Conservation (phyloP, 2,113 vertebrate genomes). For the Piaya cayana region DNA sequence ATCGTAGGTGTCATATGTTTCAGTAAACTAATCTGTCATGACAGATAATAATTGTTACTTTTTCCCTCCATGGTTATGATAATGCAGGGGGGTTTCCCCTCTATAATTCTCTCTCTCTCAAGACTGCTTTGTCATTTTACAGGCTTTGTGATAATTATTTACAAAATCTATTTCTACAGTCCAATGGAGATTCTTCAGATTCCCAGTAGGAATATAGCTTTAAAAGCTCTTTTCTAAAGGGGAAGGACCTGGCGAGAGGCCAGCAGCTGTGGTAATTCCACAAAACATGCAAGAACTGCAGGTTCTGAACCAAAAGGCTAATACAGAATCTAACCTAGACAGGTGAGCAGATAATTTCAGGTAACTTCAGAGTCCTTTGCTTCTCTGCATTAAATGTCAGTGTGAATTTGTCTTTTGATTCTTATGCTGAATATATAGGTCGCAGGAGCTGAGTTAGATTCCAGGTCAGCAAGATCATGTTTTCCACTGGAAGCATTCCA, state of each 20-base stretch:
- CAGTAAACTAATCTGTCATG: neutral
- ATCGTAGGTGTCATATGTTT: neutral
- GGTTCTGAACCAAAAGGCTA: neutral
- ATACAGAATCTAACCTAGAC: neutral
- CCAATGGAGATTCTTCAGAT: neutral
- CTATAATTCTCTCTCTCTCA: neutral
- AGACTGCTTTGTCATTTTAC: neutral
- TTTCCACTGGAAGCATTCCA: conserved; percentile 53
- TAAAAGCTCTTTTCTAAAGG: neutral
- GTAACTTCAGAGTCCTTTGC: conserved; percentile 15
- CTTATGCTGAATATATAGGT: neutral
- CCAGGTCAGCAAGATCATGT: conserved; percentile 45
- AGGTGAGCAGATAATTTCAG: conserved; percentile 35
- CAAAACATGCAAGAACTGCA: neutral
- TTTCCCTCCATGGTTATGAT: neutral
- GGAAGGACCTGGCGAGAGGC: neutral
- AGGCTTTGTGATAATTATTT: neutral
- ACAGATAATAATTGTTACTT: neutral
- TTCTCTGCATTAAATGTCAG: conserved; percentile 30
- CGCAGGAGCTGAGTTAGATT: conserved; percentile 11
- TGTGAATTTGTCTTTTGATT: conserved; percentile 1
- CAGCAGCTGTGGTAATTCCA: neutral
- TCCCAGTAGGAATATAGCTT: neutral
- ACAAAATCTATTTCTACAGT: neutral
- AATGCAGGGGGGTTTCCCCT: neutral